These are phyloP conservation scores for Mobula hypostoma DNA, from an alignment of 2,113 vertebrate species.

Conservation along the genomic window DNA sequence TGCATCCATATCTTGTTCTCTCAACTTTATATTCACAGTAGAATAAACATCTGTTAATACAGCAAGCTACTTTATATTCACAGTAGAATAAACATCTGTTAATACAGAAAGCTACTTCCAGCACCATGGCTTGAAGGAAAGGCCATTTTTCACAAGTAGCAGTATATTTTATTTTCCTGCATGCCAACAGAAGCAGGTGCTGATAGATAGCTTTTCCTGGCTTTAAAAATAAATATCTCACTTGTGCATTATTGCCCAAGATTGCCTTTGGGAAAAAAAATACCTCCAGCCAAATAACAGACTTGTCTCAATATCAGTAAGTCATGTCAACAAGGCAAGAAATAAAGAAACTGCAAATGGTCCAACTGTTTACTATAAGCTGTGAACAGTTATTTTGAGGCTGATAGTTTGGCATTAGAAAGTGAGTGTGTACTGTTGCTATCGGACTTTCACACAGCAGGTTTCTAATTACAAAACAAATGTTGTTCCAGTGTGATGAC, in stretches of 20 bases:
- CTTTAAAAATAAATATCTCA: neutral
- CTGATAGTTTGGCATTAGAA: neutral
- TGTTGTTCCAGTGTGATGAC: neutral
- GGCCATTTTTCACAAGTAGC: neutral
- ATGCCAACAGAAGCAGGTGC: neutral
- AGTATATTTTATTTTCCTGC: no score
- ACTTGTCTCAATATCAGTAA: neutral
- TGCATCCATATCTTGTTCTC: neutral
- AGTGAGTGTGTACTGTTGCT: neutral
- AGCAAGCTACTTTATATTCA: neutral
- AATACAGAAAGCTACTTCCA: neutral
- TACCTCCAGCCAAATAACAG: neutral
- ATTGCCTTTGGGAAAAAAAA: neutral
- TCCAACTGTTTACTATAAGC: neutral
- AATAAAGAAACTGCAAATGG: neutral
- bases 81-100: neutral
- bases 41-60: neutral
- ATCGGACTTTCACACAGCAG: neutral
- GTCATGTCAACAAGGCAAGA: neutral
- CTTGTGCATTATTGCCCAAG: neutral
- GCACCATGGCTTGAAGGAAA: neutral
- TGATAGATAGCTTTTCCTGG: neutral
- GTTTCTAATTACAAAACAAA: neutral
- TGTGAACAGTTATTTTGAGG: neutral
- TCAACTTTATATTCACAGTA: neutral